Conservation (phyloP, 2,113 vertebrate species). For the Crocuta crocuta region DNA sequence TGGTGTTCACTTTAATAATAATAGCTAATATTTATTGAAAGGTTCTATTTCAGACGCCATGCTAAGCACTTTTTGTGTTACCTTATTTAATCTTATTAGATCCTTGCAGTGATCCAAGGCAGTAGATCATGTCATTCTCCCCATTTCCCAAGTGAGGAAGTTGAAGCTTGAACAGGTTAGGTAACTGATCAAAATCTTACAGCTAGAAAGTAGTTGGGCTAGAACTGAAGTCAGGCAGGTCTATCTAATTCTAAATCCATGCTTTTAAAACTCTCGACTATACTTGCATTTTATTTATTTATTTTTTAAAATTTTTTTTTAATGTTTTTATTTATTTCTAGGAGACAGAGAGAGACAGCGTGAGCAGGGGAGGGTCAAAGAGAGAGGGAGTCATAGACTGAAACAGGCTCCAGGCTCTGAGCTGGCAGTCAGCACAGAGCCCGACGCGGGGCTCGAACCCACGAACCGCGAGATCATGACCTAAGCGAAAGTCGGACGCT, state of each 20-base stretch:
- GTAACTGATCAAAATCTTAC: not conserved
- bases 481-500: no score
- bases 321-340: no score
- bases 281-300: constrained; percentile 30
- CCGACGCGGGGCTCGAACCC: no score
- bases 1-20: constrained; percentile 24
- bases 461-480: no score
- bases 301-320: no score
- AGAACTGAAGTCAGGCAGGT: not conserved
- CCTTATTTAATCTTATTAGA: not conserved
- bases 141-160: not conserved
- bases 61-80: not conserved
- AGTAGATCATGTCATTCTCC: not conserved
- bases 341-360: no score
- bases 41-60: not conserved
- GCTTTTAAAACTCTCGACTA: not conserved
- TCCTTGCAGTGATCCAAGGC: not conserved
- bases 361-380: no score
- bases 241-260: not conserved
- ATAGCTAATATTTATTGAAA: not conserved
- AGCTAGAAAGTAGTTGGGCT: not conserved
- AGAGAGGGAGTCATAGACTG: no score
- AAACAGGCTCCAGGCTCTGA: no score
- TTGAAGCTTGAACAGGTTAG: not conserved
- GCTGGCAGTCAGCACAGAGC: no score